phyloP scores from a whole-genome alignment of 2,888 invertebrate species.

The Pedicia rivosa region DNA sequence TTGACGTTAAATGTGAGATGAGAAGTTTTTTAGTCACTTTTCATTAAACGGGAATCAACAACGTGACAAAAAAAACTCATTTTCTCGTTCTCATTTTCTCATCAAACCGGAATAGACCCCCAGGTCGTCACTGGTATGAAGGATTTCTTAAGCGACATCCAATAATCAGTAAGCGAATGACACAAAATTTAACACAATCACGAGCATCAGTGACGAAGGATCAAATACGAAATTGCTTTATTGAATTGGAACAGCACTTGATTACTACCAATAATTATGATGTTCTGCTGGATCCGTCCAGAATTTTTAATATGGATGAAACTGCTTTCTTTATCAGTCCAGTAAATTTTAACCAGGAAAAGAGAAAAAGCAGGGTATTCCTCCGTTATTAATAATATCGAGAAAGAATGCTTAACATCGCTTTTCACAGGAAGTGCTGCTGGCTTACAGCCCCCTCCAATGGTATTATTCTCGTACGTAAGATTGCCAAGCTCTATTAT shows the following conservation, averaged over 20 bases:
- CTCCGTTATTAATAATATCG: conserved; percentile 13
- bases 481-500: not conserved
- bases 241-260: conserved; percentile 16
- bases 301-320: conserved; percentile 24
- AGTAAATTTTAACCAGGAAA: conserved; percentile 16
- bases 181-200: conserved; percentile 17
- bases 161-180: conserved; percentile 15
- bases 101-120: too few species aligned
- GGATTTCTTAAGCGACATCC: conserved; percentile 21
- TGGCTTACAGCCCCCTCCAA: conserved; percentile 16
- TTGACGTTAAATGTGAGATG: too few species aligned
- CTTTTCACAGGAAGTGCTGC: conserved; percentile 16
- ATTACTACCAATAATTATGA: conserved; percentile 13
- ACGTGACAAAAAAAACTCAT: too few species aligned
- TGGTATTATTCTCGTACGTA: conserved; percentile 11
- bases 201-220: conserved; percentile 18
- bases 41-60: too few species aligned
- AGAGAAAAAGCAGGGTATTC: conserved; percentile 15
- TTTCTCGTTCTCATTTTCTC: too few species aligned
- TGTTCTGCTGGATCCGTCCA: conserved; percentile 15
- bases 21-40: too few species aligned
- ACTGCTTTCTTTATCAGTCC: conserved; percentile 16
- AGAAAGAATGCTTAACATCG: conserved; percentile 16
- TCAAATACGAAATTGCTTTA: conserved; percentile 18
- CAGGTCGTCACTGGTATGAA: conserved; percentile 23